Evolutionary conservation across 2,797 vertebrate genomes (phyloP).

Genomic region (Melanotaenia boesemani): DNA sequence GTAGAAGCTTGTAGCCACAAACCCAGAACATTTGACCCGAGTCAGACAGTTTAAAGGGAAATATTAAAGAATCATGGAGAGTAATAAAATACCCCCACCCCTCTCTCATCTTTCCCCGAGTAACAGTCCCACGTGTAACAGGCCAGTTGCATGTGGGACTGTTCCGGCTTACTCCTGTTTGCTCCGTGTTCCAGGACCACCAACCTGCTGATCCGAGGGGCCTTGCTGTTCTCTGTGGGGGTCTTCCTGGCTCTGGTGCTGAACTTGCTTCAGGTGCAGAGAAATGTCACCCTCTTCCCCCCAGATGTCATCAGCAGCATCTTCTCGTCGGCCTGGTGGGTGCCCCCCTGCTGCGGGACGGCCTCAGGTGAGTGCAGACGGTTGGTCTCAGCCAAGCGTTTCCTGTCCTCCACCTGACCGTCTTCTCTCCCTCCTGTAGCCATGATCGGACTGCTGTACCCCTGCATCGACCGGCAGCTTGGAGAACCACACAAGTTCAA

Average conservation of each 20-base stretch:
- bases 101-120: too few species aligned
- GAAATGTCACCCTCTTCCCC: constrained; percentile 95
- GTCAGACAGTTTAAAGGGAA: too few species aligned
- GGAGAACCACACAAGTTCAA: constrained; percentile 97
- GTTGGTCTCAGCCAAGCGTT: too few species aligned
- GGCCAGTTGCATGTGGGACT: too few species aligned
- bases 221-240: constrained; percentile 92
- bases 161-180: neutral
- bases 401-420: fast-evolving
- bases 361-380: constrained; percentile 86
- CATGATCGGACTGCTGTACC: constrained; percentile 93
- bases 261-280: constrained; percentile 95
- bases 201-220: constrained; percentile 90
- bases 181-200: constrained; percentile 68
- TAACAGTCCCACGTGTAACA: too few species aligned
- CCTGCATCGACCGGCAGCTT: constrained; percentile 93
- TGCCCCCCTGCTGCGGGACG: constrained; percentile 93
- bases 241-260: constrained; percentile 94
- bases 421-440: constrained; percentile 74
- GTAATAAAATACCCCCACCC: too few species aligned
- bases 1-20: too few species aligned
- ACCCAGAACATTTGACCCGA: too few species aligned
- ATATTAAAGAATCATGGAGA: too few species aligned
- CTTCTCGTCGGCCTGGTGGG: constrained; percentile 97
- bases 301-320: constrained; percentile 95